A percentile compares a stretch with the other conserved stretches of the same genome.
Conservation (phyloP, 1,140 invertebrate species). For the Geopemphigus sp. region DNA sequence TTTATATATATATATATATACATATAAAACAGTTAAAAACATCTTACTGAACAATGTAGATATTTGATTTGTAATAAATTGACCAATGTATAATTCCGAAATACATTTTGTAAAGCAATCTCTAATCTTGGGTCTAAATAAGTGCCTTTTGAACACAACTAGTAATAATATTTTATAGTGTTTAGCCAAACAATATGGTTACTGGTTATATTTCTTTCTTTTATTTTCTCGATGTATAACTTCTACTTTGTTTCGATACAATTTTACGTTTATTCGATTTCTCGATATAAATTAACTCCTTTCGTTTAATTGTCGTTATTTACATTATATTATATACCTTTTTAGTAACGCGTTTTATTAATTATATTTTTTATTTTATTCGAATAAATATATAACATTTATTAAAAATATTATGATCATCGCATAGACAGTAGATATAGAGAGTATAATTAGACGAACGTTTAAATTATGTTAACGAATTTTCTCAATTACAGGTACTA, state of each 20-base stretch:
- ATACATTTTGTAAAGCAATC: conserved; percentile 47
- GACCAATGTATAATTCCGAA: conserved; percentile 11
- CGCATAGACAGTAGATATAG: not conserved
- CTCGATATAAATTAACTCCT: not conserved
- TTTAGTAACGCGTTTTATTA: not conserved
- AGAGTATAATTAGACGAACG: not conserved
- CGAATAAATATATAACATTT: not conserved
- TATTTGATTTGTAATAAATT: conserved; percentile 11
- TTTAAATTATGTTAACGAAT: conserved; percentile 26
- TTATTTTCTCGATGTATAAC: not conserved
- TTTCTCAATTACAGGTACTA: conserved; percentile 47
- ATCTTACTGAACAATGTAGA: not conserved
- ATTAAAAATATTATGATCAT: conserved; percentile 4
- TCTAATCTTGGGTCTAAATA: conserved; percentile 47
- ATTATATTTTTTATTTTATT: conserved; percentile 11
- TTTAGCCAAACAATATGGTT: conserved; percentile 12
- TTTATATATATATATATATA: not conserved
- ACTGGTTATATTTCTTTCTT: not conserved
- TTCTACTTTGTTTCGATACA: conserved; percentile 1
- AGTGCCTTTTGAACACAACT: conserved; percentile 41
- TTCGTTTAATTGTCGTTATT: not conserved
- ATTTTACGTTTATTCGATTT: not conserved
- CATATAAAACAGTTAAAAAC: not conserved
- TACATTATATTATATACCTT: conserved; percentile 6
- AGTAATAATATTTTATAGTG: conserved; percentile 19